Evolutionary conservation across 2,888 invertebrate genomes (phyloP).

Genomic region (Drosophila birchii): DNA sequence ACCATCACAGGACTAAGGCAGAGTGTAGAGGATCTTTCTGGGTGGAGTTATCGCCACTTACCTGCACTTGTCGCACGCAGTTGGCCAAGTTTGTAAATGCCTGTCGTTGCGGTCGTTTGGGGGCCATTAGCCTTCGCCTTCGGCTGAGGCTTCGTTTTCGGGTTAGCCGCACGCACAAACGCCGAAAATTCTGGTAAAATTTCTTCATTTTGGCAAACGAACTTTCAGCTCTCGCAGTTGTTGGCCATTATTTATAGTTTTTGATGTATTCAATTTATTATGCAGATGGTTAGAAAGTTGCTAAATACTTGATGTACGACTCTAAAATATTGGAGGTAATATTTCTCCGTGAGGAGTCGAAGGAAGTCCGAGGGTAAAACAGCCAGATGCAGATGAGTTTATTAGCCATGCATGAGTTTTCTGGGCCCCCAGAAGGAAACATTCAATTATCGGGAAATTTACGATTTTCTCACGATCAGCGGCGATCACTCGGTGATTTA

Average conservation of each 20-base stretch:
- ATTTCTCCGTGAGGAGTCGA: constrained; percentile 11
- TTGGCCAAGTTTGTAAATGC: constrained; percentile 65
- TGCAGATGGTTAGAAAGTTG: constrained; percentile 72
- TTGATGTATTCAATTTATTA: constrained; percentile 80
- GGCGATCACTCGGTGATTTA: constrained; percentile 14
- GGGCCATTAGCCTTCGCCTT: constrained; percentile 69
- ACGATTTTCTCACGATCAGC: constrained; percentile 61
- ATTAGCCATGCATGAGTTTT: constrained; percentile 35
- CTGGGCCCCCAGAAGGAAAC: constrained; percentile 2
- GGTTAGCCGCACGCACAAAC: constrained; percentile 50
- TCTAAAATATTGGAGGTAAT: constrained; percentile 69
- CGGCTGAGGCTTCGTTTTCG: constrained; percentile 38
- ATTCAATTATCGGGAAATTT: constrained; percentile 13
- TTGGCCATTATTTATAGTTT: constrained; percentile 78
- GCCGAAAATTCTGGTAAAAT: constrained; percentile 75
- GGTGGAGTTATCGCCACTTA: constrained; percentile 40
- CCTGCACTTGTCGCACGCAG: constrained; percentile 68
- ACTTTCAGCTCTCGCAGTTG: constrained; percentile 70
- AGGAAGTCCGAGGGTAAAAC: constrained; percentile 25
- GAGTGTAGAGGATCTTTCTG: constrained; percentile 14
- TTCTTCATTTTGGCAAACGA: constrained; percentile 72
- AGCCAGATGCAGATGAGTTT: constrained; percentile 26
- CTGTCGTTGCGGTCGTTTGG: constrained; percentile 45
- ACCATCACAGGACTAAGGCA: constrained; percentile 8
- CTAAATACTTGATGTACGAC: constrained; percentile 71